Evolutionary conservation across 2,888 invertebrate species (phyloP), one percentile per base, ranked within the genome.

Genomic region (Epinotia demarniana): DNA sequence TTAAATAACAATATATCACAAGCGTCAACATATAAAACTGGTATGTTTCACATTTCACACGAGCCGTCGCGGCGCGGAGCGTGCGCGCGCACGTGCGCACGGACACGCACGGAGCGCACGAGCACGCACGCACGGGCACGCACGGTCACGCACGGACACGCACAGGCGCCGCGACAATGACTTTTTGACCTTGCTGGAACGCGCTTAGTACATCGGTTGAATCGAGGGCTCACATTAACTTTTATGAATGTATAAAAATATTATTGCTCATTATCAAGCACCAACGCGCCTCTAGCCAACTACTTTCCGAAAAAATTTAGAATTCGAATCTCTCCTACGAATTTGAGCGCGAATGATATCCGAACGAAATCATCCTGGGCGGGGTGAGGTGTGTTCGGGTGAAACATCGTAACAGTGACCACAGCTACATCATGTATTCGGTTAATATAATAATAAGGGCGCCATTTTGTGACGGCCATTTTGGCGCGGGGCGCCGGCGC

Each of bases 1-100:
- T 92, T 93, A 93, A 93, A 93, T 93, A 93, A 93, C 93, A 93
- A 93, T 92, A 92, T 93, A 93, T 93, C 93, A 93, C 93, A 93
- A 93, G 93, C 93, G 84, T 92, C 92, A 93, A 93, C 92, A 92
- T 92, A 92, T 91, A 89, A 89, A 90, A 90, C 80, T 85, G 87
- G 86, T 82, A 87, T 84, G 79, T 82, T 80, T 82, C 80, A 76
- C 76, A 79, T 78, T 78, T 75, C 68, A 73, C 75, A 64, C 63
- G 70, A 23, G 74, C 69, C 69, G 64, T 69, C 13, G 53, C 61
- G 73, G 68, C 73, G 60, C 58, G 74, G n/a, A 33, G 62, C 62
- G 13, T 61, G 68, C 68, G 19, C 73, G 61, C 33, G 39, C 39
- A 11, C 33, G 33, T 39, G 4, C 67, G 73, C 73, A 49, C 73